phyloP scores from a whole-genome alignment of 2,888 invertebrate genomes.

The Pammene fasciana region DNA sequence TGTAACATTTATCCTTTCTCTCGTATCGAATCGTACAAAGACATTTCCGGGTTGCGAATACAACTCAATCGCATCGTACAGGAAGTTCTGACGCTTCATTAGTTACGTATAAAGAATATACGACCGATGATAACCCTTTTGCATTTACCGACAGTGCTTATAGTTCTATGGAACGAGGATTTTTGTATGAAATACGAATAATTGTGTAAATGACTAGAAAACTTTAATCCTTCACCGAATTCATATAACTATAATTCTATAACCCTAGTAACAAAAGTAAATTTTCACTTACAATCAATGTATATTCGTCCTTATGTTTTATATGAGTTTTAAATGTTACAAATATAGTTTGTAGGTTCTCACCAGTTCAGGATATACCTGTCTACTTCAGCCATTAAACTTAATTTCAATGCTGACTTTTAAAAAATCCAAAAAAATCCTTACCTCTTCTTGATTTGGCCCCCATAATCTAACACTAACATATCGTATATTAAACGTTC shows the following conservation, averaged over 20 bases:
- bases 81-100: conserved; percentile 78
- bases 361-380: no score
- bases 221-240: background rate
- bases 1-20: conserved; percentile 67
- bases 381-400: no score
- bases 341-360: no score
- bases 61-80: conserved; percentile 65
- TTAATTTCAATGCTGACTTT: no score
- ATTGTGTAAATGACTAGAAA: background rate
- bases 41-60: conserved; percentile 76
- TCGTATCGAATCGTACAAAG: conserved; percentile 60
- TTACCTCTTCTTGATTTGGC: no score
- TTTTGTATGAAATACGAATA: background rate
- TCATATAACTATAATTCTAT: background rate
- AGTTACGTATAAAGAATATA: conserved; percentile 60
- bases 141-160: conserved; percentile 61
- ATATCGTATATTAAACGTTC: no score
- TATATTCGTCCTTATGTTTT: no score
- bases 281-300: no score
- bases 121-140: conserved; percentile 63
- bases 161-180: conserved; percentile 40
- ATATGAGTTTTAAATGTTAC: no score
- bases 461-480: no score
- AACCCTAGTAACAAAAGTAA: no score
- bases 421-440: no score